Base-by-base conservation (phyloP, 2,113 vertebrate species). In the Lampris incognitus region DNA sequence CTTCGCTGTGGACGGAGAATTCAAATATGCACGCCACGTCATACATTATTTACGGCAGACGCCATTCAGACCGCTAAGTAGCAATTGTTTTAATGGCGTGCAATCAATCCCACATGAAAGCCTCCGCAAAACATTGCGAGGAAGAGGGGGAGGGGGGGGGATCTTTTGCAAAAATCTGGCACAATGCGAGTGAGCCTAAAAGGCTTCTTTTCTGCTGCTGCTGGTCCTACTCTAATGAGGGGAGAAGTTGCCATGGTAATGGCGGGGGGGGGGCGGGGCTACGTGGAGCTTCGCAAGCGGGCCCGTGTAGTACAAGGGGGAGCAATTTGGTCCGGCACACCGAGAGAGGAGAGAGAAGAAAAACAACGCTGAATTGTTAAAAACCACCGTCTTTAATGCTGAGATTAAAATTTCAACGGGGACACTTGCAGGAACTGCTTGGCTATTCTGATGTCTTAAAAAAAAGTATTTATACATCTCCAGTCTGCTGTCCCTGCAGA, bases 181-280 rank as follows among this genome's bases (percentile, higher is more conserved):
- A 11, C 56, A 58, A 13, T 59, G 59, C 38, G 75, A 85, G 65
- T 83, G 85, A 87, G 88, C 85, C 80, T 82, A 88, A 85, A 85
- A 79, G 66, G 44, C 5, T 76, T 71, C 79, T 66, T 69, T 76
- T 72, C 65, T 44, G 38, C 76, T 85, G 76, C 76, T 83, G 66
- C 74, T 74, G 68, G 78, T 64, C 69, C 83, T 81, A 64, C 68
- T 67, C 80, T 89, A 87, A 89, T 86, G 75, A 89, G 84, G 67
- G 76, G 82, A 81, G 86, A 81, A 66, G 87, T 91, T 84, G 84
- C 91, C 89, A 92, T 92, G 89, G 89, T 72, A 80, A 92, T 91
- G 63, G 85, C 1, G 40, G 83, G 82, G 82, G 40, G 83, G 82
- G 82, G 69, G 78, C 13, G 1, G 63, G 84, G 69, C 78, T 76